Evolutionary conservation across 2,113 vertebrate species (phyloP).

Genomic region (Pongo pygmaeus): DNA sequence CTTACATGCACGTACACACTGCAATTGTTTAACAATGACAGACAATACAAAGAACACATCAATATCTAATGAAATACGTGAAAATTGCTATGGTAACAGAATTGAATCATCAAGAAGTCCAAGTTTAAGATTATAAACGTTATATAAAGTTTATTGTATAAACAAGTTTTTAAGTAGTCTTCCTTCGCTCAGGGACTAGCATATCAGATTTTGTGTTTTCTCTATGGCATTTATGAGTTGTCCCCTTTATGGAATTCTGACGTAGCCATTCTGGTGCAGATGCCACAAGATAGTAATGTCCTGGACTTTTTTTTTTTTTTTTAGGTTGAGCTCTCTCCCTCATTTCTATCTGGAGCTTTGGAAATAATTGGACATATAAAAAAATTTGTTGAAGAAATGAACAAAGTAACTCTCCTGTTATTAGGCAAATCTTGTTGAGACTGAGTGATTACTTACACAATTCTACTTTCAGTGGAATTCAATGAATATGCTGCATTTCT

Average conservation of each 20-base stretch:
- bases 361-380: background rate
- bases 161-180: background rate
- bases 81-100: background rate
- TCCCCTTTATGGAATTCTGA: background rate
- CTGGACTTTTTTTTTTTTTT: no score
- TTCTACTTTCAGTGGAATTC: background rate
- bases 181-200: background rate
- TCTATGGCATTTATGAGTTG: background rate
- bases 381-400: background rate
- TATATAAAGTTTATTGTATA: background rate
- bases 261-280: background rate
- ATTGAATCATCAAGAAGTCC: background rate
- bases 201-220: background rate
- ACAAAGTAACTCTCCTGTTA: background rate
- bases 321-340: background rate
- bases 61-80: background rate
- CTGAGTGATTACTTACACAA: background rate
- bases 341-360: background rate
- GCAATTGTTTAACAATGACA: background rate
- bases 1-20: background rate
- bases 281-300: background rate
- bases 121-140: background rate
- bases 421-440: background rate
- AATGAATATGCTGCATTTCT: background rate
- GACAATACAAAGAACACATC: background rate